Evolutionary conservation across 1,140 invertebrate species (phyloP).

Genomic region (Macrocentrus cingulum): DNA sequence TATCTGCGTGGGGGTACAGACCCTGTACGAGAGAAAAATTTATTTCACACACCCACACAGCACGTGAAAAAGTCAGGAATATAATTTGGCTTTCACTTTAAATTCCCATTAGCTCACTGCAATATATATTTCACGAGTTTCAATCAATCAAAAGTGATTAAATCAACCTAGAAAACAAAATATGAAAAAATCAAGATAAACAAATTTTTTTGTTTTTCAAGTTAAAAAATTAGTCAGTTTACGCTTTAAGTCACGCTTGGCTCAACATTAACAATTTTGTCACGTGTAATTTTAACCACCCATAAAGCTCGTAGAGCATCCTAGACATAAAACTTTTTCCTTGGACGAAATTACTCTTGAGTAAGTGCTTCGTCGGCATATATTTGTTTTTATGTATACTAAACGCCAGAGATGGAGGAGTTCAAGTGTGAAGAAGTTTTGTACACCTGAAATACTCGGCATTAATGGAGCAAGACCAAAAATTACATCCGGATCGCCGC

Average conservation of each 20-base stretch:
- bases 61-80: background rate
- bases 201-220: background rate
- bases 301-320: constrained; percentile 7
- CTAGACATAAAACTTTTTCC: constrained; percentile 11
- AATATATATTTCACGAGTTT: background rate
- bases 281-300: constrained; percentile 16
- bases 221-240: constrained; percentile 4
- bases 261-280: constrained; percentile 16
- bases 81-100: constrained; percentile 10
- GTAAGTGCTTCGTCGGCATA: constrained; percentile 9
- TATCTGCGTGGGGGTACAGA: constrained; percentile 8
- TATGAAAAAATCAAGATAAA: background rate
- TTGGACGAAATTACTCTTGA: constrained; percentile 10
- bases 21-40: background rate
- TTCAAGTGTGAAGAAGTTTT: background rate
- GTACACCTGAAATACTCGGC: background rate
- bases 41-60: background rate
- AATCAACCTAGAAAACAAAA: background rate
- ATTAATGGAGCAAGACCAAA: background rate
- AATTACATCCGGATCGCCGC: background rate
- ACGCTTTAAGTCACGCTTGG: constrained; percentile 6
- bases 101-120: constrained; percentile 4
- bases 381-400: constrained; percentile 19
- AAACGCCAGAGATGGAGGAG: background rate
- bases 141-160: constrained; percentile 1